These are phyloP conservation scores for Bombyx huttoni DNA, from an alignment of 2,888 invertebrate species.

Conservation along the genomic window DNA sequence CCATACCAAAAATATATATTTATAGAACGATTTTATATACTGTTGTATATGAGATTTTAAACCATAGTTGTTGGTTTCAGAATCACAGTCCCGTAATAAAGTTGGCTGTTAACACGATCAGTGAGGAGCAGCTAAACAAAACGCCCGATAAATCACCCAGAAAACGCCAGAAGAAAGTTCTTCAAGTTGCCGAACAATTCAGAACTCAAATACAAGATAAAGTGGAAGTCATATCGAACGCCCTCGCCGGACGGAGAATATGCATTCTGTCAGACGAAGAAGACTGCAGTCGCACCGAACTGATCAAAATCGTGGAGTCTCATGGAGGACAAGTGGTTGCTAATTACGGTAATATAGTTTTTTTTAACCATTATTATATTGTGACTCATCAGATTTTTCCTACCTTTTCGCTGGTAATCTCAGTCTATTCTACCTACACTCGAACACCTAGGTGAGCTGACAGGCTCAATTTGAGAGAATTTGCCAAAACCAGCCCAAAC, in stretches of 20 bases:
- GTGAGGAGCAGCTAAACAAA: slow-evolving; percentile 23
- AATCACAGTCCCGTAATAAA: slow-evolving; percentile 40
- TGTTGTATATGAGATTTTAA: neutral
- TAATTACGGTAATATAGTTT: slow-evolving; percentile 46
- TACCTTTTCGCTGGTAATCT: too few relatives aligned
- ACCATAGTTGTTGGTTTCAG: slow-evolving; percentile 12
- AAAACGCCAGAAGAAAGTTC: slow-evolving; percentile 25
- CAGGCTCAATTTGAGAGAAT: too few relatives aligned
- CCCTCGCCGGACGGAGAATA: slow-evolving; percentile 37
- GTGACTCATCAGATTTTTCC: too few relatives aligned
- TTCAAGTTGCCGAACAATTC: slow-evolving; percentile 41
- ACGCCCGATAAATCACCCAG: slow-evolving; percentile 20
- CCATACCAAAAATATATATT: too few relatives aligned
- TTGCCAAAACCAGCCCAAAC: too few relatives aligned
- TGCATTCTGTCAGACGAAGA: slow-evolving; percentile 47
- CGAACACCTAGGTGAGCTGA: too few relatives aligned
- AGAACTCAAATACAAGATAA: slow-evolving; percentile 15
- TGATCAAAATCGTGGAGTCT: slow-evolving; percentile 35
- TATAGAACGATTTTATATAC: too few relatives aligned
- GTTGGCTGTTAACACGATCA: slow-evolving; percentile 35
- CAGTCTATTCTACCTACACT: too few relatives aligned
- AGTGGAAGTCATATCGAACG: slow-evolving; percentile 32
- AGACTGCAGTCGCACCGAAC: slow-evolving; percentile 32
- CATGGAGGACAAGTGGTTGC: slow-evolving; percentile 49
- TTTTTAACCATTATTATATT: too few relatives aligned